Percentiles rank a stretch among this genome's conserved stretches.
These are phyloP conservation scores for Leptinotarsa tumamoca DNA, from an alignment of 2,888 invertebrate species.

Conservation along the genomic window DNA sequence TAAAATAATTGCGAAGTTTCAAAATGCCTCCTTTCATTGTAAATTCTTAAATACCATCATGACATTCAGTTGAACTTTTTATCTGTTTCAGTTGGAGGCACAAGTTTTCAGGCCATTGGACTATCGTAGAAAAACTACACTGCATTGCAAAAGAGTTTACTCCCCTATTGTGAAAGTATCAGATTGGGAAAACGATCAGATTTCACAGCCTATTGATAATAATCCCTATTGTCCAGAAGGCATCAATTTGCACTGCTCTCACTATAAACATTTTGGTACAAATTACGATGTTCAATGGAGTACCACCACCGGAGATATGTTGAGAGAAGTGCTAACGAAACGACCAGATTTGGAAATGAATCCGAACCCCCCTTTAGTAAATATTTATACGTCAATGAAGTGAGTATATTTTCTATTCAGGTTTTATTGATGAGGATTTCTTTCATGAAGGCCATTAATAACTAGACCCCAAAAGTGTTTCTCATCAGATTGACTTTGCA, in stretches of 20 bases:
- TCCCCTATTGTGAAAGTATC: constrained; percentile 42
- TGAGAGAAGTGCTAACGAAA: constrained; percentile 34
- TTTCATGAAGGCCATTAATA: too few relatives aligned
- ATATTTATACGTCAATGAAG: constrained; percentile 37
- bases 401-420: constrained; percentile 10
- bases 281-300: constrained; percentile 27
- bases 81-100: constrained; percentile 21
- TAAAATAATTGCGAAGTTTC: not conserved
- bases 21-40: constrained; percentile 23
- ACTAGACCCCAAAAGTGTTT: too few relatives aligned
- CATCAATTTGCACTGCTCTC: constrained; percentile 45
- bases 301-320: constrained; percentile 44
- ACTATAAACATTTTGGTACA: constrained; percentile 45
- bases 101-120: constrained; percentile 18
- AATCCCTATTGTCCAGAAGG: constrained; percentile 46
- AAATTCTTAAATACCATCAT: not conserved
- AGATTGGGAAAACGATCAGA: constrained; percentile 44
- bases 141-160: constrained; percentile 42
- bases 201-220: constrained; percentile 44
- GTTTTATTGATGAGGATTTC: too few relatives aligned
- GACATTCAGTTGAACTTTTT: not conserved
- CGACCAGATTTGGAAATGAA: constrained; percentile 33
- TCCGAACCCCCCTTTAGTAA: constrained; percentile 36
- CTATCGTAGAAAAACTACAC: constrained; percentile 33
- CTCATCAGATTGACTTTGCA: not conserved